A percentile compares a stretch with the other conserved stretches of the same genome.
Evolutionary conservation across 2,797 vertebrate genomes (phyloP).

Genomic region (Simalia tracyae): DNA sequence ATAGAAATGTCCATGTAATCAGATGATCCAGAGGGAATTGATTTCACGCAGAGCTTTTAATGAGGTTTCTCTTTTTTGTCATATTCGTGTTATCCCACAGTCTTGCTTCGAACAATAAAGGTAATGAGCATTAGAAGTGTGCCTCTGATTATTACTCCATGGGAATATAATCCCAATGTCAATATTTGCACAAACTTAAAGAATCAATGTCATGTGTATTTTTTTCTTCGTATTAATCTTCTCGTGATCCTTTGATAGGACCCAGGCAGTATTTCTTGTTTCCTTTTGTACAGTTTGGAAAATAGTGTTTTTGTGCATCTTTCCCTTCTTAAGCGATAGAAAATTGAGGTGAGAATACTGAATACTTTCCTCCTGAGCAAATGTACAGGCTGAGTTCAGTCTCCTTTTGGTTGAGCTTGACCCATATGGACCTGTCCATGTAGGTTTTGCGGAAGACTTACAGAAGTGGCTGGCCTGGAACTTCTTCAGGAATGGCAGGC

Average conservation of each 20-base stretch:
- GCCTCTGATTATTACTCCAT: conserved; percentile 12
- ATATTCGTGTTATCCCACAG: background rate
- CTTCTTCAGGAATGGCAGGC: background rate
- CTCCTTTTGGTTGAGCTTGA: background rate
- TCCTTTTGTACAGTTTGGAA: background rate
- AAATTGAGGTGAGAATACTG: background rate
- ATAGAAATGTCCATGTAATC: conserved; percentile 34
- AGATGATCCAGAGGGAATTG: conserved; percentile 14
- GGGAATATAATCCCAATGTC: conserved; percentile 26
- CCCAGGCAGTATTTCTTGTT: background rate
- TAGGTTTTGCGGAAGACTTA: background rate
- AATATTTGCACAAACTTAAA: conserved; percentile 22
- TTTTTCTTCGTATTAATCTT: background rate
- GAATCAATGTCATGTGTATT: background rate
- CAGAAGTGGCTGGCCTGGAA: background rate
- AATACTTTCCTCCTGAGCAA: background rate
- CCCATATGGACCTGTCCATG: too few relatives aligned
- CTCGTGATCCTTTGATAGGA: background rate
- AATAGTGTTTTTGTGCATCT: background rate
- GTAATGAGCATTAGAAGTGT: background rate
- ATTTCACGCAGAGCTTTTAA: conserved; percentile 37
- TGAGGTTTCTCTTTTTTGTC: conserved; percentile 34
- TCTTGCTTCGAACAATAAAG: conserved; percentile 4
- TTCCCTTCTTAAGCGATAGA: background rate
- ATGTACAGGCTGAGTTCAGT: background rate